Percentiles rank a stretch among this genome's conserved stretches.
Conservation (phyloP, 2,888 invertebrate species). For the Rosalia funebris region DNA sequence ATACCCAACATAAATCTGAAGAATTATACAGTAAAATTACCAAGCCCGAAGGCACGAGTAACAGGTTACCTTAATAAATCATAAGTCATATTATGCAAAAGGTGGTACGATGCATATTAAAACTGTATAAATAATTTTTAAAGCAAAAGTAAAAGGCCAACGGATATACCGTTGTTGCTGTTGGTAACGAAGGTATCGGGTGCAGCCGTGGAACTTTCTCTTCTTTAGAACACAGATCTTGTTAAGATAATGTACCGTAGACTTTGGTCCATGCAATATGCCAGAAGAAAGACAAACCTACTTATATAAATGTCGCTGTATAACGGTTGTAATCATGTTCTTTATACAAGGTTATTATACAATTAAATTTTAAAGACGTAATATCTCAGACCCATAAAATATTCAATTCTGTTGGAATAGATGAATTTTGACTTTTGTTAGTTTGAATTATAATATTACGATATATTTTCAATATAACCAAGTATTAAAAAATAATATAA, state of each 20-base stretch:
- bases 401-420: no score
- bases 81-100: not conserved
- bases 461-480: no score
- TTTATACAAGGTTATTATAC: no score
- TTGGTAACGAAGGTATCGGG: not conserved
- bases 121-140: not conserved
- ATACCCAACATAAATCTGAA: no score
- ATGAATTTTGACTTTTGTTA: no score
- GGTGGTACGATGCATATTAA: not conserved
- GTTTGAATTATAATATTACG: no score
- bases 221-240: not conserved
- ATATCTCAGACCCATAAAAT: no score
- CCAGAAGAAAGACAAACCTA: no score
- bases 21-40: not conserved
- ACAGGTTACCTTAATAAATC: not conserved
- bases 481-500: no score
- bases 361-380: no score
- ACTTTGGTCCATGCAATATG: not conserved
- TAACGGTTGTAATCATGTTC: no score
- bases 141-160: conserved; percentile 17
- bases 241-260: not conserved
- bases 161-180: conserved; percentile 7
- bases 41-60: not conserved
- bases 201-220: not conserved
- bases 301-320: no score